phyloP scores from a whole-genome alignment of 2,113 vertebrate species.

The Melanotaenia duboulayi region DNA sequence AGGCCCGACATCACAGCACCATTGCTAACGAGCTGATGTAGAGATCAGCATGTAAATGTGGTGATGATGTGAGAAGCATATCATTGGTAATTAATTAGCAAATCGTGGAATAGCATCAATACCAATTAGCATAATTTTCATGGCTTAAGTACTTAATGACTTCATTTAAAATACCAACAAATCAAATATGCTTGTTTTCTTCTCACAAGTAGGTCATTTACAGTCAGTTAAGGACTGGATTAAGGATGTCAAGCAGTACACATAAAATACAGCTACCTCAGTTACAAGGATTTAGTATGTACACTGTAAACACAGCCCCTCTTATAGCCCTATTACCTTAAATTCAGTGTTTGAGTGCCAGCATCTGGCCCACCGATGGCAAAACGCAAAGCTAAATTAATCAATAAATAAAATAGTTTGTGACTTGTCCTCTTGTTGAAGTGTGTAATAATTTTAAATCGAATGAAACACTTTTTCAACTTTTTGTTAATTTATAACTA shows the following conservation, averaged over 20 bases:
- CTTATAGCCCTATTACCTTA: not conserved
- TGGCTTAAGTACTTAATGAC: constrained; percentile 68
- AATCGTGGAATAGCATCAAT: constrained; percentile 78
- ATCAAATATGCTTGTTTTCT: constrained; percentile 75
- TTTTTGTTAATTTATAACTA: too few relatives aligned
- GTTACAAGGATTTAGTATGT: not conserved
- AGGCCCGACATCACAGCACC: constrained; percentile 3
- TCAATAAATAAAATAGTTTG: too few relatives aligned
- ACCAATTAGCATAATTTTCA: constrained; percentile 76
- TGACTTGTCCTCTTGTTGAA: too few relatives aligned
- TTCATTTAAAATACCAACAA: constrained; percentile 73
- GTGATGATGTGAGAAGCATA: constrained; percentile 68
- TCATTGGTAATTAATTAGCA: constrained; percentile 79
- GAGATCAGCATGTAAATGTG: constrained; percentile 75
- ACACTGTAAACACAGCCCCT: not conserved
- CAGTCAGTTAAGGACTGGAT: constrained; percentile 50
- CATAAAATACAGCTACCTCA: constrained; percentile 16
- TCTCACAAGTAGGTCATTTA: constrained; percentile 64
- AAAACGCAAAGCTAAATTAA: too few relatives aligned
- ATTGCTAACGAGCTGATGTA: constrained; percentile 56
- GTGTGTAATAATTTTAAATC: too few relatives aligned
- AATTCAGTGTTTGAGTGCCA: too few relatives aligned
- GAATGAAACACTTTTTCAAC: too few relatives aligned
- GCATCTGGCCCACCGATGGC: too few relatives aligned
- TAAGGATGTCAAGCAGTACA: constrained; percentile 27